Conservation (phyloP, 2,888 invertebrate species). For the Mantis religiosa region DNA sequence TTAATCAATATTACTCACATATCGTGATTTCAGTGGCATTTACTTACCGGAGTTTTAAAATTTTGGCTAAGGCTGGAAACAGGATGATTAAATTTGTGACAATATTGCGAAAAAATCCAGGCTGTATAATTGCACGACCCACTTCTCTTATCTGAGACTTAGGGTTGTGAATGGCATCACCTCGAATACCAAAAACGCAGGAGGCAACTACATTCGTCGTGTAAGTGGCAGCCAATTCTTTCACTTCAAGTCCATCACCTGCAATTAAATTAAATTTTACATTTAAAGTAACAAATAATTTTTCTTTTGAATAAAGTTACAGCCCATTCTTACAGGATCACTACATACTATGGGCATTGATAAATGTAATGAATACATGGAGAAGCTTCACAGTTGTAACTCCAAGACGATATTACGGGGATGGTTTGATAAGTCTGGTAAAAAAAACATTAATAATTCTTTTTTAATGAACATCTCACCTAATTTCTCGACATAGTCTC, state of each 20-base stretch:
- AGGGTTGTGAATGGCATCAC: background rate
- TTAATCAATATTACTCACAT: too few species aligned
- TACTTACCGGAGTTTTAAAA: background rate
- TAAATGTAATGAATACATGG: too few species aligned
- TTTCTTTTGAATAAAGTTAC: too few species aligned
- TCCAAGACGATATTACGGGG: too few species aligned
- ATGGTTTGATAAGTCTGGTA: too few species aligned
- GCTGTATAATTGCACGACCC: background rate
- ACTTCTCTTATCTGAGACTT: background rate
- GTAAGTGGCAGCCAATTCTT: background rate
- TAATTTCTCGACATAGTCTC: too few species aligned
- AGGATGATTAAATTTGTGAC: constrained; percentile 18
- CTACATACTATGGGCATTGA: too few species aligned
- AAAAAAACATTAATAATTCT: too few species aligned
- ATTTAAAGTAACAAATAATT: background rate
- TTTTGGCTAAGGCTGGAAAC: background rate
- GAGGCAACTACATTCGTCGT: background rate
- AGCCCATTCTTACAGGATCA: too few species aligned
- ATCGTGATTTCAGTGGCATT: background rate
- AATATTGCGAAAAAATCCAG: constrained; percentile 30
- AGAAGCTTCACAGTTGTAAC: too few species aligned
- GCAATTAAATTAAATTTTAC: background rate
- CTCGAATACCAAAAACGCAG: background rate
- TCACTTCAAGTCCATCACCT: background rate
- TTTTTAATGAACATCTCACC: too few species aligned